phyloP scores from a whole-genome alignment of 2,797 vertebrate genomes.

The Agapornis canus region DNA sequence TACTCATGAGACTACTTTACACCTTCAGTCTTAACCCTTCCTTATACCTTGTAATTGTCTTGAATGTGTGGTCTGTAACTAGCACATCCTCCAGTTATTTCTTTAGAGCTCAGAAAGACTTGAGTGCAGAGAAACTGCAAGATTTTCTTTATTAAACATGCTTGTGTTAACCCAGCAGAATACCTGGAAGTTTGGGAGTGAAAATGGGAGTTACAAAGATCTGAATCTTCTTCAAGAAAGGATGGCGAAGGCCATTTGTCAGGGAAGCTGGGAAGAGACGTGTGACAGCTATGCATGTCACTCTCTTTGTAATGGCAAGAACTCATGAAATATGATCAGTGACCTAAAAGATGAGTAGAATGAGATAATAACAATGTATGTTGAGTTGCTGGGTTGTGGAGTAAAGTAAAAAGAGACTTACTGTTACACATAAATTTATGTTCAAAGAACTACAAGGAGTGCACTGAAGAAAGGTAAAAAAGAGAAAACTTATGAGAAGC shows the following conservation, averaged over 20 bases:
- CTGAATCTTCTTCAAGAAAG: neutral
- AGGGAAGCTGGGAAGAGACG: constrained; percentile 21
- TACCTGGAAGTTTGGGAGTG: neutral
- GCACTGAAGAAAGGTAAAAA: neutral
- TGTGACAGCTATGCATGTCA: neutral
- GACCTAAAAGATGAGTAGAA: neutral
- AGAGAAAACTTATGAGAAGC: neutral
- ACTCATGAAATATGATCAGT: neutral
- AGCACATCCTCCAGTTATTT: neutral
- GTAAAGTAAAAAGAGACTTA: neutral
- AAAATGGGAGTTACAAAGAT: neutral
- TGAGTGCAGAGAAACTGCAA: neutral
- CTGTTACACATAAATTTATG: neutral
- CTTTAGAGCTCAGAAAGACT: neutral
- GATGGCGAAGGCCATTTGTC: neutral
- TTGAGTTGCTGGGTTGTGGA: neutral
- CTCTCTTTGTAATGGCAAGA: neutral
- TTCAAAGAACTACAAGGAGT: neutral
- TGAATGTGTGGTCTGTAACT: neutral
- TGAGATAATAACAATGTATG: neutral
- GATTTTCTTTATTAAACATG: constrained; percentile 34
- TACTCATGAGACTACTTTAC: neutral
- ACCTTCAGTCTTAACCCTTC: neutral
- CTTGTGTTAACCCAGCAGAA: neutral
- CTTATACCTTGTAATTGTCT: neutral